Conservation (phyloP, 2,797 vertebrate genomes). For the Helostoma temminkii region DNA sequence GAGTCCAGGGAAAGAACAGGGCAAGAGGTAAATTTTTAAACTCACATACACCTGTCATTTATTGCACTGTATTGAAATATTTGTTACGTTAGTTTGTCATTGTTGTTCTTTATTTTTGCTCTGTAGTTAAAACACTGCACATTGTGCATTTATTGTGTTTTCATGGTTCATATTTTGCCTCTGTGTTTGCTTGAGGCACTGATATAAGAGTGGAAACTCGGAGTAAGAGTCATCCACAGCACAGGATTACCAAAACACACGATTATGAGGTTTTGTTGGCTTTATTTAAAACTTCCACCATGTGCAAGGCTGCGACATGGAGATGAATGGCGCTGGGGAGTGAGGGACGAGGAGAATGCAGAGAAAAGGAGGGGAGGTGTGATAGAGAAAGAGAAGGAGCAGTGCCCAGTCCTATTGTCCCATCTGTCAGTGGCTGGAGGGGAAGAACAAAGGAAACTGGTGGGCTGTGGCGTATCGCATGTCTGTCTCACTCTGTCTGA, state of each 20-base stretch:
- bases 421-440: constrained; percentile 77
- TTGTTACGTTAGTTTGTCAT: too few relatives aligned
- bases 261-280: constrained; percentile 44
- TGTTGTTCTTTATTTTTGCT: too few relatives aligned
- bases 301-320: constrained; percentile 19
- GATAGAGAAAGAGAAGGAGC: constrained; percentile 60
- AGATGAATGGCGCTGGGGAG: constrained; percentile 60
- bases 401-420: constrained; percentile 79
- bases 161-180: not conserved
- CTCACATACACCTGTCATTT: too few relatives aligned
- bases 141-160: constrained; percentile 3
- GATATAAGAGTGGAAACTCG: constrained; percentile 42
- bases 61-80: too few relatives aligned
- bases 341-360: constrained; percentile 58
- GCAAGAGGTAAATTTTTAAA: too few relatives aligned
- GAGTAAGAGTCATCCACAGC: constrained; percentile 21
- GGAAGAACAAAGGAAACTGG: constrained; percentile 76
- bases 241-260: constrained; percentile 52
- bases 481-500: constrained; percentile 70
- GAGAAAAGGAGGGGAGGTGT: constrained; percentile 56
- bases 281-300: constrained; percentile 40
- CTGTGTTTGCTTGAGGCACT: constrained; percentile 6
- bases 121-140: too few relatives aligned
- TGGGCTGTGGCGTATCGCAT: constrained; percentile 78
- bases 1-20: too few relatives aligned